These are phyloP conservation scores for Heliconius aoede DNA, from an alignment of 2,888 invertebrate species.

Conservation along the genomic window DNA sequence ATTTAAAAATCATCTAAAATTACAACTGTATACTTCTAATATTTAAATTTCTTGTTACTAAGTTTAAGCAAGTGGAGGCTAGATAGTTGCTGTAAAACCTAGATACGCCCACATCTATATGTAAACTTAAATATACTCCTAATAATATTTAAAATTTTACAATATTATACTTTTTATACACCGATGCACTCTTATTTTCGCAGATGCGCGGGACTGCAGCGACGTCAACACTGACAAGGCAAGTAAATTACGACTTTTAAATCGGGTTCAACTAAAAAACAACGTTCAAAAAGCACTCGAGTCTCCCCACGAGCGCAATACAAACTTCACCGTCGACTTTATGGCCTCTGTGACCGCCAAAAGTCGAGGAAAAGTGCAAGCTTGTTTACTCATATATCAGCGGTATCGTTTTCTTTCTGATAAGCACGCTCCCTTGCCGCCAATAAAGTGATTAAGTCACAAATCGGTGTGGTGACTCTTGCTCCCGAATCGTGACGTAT, in stretches of 20 bases:
- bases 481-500: slow-evolving; percentile 50
- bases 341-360: slow-evolving; percentile 79
- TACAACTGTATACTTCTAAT: too few relatives aligned
- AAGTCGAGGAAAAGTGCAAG: slow-evolving; percentile 81
- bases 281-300: slow-evolving; percentile 60
- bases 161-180: neutral
- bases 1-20: too few relatives aligned
- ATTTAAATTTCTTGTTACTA: too few relatives aligned
- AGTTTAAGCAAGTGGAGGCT: too few relatives aligned
- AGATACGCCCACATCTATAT: neutral
- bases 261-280: slow-evolving; percentile 54
- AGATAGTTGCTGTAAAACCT: too few relatives aligned
- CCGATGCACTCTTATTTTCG: slow-evolving; percentile 54
- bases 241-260: slow-evolving; percentile 60
- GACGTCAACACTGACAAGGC: slow-evolving; percentile 71
- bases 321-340: slow-evolving; percentile 76
- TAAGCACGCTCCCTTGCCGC: slow-evolving; percentile 78
- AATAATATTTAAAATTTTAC: neutral
- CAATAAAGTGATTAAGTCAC: slow-evolving; percentile 84
- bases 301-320: slow-evolving; percentile 69
- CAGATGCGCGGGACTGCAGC: slow-evolving; percentile 75
- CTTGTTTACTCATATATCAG: slow-evolving; percentile 82
- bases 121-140: neutral
- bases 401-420: slow-evolving; percentile 77
- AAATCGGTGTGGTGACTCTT: slow-evolving; percentile 72